phyloP scores from a whole-genome alignment of 2,888 invertebrate species.

The Agriopis leucophaearia region DNA sequence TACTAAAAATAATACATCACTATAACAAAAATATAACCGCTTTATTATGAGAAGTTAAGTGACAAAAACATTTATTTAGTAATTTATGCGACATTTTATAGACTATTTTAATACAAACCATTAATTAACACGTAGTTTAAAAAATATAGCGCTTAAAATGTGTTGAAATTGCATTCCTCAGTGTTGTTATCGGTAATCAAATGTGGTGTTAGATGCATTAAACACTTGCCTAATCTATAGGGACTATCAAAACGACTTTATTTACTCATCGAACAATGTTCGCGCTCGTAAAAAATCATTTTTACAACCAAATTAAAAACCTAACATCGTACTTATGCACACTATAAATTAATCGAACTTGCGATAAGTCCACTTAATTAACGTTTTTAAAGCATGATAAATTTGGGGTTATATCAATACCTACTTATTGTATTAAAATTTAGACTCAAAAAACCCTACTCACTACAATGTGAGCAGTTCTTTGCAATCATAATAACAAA shows the following conservation, averaged over 20 bases:
- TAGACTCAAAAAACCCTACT: background rate
- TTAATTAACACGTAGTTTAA: background rate
- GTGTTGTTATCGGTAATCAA: constrained; percentile 4
- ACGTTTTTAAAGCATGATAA: background rate
- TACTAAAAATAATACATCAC: too few species aligned
- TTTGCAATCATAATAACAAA: too few species aligned
- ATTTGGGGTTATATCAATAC: background rate
- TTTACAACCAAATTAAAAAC: constrained; percentile 15
- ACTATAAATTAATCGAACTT: constrained; percentile 3
- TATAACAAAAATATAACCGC: background rate
- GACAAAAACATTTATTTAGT: background rate
- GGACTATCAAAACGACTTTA: constrained; percentile 19
- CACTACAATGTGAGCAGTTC: too few species aligned
- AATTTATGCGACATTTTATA: background rate
- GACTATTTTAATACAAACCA: background rate
- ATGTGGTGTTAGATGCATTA: constrained; percentile 8
- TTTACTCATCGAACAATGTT: constrained; percentile 10
- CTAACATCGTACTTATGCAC: constrained; percentile 2
- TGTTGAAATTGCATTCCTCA: background rate
- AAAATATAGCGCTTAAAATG: background rate
- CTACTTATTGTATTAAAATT: background rate
- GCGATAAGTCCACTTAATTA: constrained; percentile 8
- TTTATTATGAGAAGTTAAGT: background rate
- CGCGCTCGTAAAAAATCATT: constrained; percentile 12
- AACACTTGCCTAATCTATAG: constrained; percentile 9